Conservation (phyloP, 2,888 invertebrate species). For the Thecocarcelia acutangulata region DNA sequence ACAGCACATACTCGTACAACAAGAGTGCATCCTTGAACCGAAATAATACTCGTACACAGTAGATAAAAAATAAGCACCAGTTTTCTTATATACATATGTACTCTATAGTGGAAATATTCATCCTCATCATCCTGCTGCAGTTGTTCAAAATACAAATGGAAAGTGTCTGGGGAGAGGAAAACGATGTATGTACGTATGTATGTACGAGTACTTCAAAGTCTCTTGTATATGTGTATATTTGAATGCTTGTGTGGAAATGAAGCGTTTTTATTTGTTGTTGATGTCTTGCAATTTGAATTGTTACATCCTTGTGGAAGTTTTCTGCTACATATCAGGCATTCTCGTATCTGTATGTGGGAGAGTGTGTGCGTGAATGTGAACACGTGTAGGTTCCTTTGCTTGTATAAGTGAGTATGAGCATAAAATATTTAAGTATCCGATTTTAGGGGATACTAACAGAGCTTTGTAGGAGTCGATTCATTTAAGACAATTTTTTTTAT, state of each 20-base stretch:
- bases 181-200: too few relatives aligned
- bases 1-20: not conserved
- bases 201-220: not conserved
- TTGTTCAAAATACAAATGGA: not conserved
- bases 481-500: not conserved
- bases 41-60: not conserved
- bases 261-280: conserved; percentile 67
- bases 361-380: not conserved
- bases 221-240: conserved; percentile 34
- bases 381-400: conserved; percentile 48
- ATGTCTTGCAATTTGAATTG: conserved; percentile 32
- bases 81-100: conserved; percentile 3
- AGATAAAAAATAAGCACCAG: not conserved
- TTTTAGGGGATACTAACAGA: conserved; percentile 43
- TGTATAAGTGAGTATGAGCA: conserved; percentile 42
- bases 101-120: too few relatives aligned
- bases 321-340: not conserved
- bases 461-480: not conserved
- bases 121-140: not conserved
- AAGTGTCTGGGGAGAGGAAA: conserved; percentile 17
- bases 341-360: not conserved
- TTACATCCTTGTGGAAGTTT: conserved; percentile 51
- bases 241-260: conserved; percentile 33
- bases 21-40: conserved; percentile 67
- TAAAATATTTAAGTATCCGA: conserved; percentile 37